A percentile compares a stretch with the other conserved stretches of the same genome.
Evolutionary conservation across 2,113 vertebrate genomes (phyloP).

Genomic region (Crotophaga sulcirostris): DNA sequence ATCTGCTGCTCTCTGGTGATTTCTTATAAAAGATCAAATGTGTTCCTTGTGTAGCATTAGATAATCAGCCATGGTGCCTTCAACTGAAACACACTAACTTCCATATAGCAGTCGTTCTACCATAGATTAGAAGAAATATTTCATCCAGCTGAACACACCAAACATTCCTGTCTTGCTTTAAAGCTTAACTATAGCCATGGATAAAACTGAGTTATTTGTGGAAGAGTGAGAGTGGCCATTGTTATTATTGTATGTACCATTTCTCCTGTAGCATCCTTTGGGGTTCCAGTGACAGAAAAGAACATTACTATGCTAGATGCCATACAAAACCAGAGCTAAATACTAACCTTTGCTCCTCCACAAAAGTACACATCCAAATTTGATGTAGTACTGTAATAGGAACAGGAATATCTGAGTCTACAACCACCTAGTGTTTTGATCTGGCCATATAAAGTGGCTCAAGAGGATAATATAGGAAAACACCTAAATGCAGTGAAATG

Average conservation of each 20-base stretch:
- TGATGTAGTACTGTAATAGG: not conserved
- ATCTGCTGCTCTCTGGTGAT: slow-evolving; percentile 1
- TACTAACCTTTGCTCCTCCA: not conserved
- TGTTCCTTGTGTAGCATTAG: not conserved
- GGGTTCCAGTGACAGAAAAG: not conserved
- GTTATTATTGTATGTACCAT: not conserved
- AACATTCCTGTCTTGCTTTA: not conserved
- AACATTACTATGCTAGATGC: not conserved
- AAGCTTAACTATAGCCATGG: not conserved
- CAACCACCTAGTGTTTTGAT: not conserved
- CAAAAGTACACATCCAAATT: not conserved
- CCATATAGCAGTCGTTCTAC: not conserved
- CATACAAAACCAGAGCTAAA: not conserved
- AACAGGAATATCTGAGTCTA: not conserved
- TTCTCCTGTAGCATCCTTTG: not conserved
- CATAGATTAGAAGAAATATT: not conserved
- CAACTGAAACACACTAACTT: not conserved
- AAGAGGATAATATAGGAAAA: not conserved
- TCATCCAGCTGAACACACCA: not conserved
- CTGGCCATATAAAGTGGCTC: not conserved
- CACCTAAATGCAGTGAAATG: not conserved
- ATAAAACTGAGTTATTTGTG: not conserved
- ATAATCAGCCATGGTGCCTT: not conserved
- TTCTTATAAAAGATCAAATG: slow-evolving; percentile 3
- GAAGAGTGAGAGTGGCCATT: not conserved